phyloP scores from a whole-genome alignment of 2,888 invertebrate genomes.

The Pheosia gnoma region DNA sequence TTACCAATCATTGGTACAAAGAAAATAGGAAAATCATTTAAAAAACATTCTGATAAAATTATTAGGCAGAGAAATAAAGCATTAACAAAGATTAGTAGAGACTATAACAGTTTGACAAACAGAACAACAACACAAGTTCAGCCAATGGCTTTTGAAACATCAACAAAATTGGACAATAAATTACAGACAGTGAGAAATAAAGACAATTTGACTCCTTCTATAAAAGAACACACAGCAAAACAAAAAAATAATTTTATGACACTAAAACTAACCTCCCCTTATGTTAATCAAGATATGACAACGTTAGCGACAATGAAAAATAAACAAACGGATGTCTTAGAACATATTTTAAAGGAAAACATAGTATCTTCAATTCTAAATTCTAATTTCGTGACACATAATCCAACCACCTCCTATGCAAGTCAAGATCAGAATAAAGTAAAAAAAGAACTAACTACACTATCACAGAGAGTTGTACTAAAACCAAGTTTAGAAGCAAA shows the following conservation, averaged over 20 bases:
- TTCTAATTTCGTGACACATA: neutral
- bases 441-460: neutral
- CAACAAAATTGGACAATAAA: neutral
- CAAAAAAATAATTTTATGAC: neutral
- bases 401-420: neutral
- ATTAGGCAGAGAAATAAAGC: neutral
- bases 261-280: neutral
- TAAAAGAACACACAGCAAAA: neutral
- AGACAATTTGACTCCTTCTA: neutral
- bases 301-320: neutral
- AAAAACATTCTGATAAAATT: neutral
- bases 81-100: neutral
- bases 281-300: neutral
- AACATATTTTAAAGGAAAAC: neutral
- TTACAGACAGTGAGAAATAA: neutral
- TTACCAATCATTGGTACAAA: neutral
- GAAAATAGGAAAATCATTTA: neutral
- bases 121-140: neutral
- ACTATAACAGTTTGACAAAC: neutral
- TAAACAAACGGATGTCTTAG: neutral
- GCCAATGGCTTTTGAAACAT: neutral
- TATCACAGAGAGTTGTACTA: neutral
- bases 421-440: neutral
- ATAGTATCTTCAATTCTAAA: neutral
- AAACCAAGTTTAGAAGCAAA: neutral